Base-by-base conservation (phyloP, 1,140 invertebrate species). In the Diachasmimorpha longicaudata region DNA sequence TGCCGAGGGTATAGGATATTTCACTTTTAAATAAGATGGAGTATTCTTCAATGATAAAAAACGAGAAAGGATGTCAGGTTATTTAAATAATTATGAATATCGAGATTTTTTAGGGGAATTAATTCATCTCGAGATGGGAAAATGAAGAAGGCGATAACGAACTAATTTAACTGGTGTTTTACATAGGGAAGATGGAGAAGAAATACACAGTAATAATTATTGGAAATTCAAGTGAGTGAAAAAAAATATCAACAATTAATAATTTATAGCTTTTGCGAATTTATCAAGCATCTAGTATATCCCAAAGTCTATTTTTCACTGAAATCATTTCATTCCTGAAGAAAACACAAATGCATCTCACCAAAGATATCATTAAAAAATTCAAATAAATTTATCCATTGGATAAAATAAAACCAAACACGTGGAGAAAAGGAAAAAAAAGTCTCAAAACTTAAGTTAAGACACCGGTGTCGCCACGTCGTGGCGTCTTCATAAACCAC, bases 381-480 rank as follows among this genome's bases (percentile, higher is more conserved):
- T 31, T 2, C 31, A 31, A 42, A 42, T 42, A 13, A 11, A 11
- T 42, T 42, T 10, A 10, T 42, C 39, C 3, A 42, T 9, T 42
- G 11, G 39, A 42, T 31, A 3, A 42, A 42, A 42, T 4, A 42
- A 42, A 42, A 4, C 31, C 31, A 31, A 31, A 31, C 31, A 31
- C 31, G 2, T 31, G 6, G 6, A 31, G 31, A 31, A 31, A 31
- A 31, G 31, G 2, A 6, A 31, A 31, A 31, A 31, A 63, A 70
- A 23, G 6, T 19, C 42, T 71, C 78, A 70, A 48, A 39, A 71
- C 48, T 69, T 48, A 19, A 75, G 42, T 19, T 78, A 83, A 82
- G 86, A 77, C 77, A 86, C 82, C 79, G 77, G 87, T 89, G 87
- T 84, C 86, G 87, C 87, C 87, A 86, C 85, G 83, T 86, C 79